Evolutionary conservation across 2,888 invertebrate genomes (phyloP).

Genomic region (Cabera pusaria): DNA sequence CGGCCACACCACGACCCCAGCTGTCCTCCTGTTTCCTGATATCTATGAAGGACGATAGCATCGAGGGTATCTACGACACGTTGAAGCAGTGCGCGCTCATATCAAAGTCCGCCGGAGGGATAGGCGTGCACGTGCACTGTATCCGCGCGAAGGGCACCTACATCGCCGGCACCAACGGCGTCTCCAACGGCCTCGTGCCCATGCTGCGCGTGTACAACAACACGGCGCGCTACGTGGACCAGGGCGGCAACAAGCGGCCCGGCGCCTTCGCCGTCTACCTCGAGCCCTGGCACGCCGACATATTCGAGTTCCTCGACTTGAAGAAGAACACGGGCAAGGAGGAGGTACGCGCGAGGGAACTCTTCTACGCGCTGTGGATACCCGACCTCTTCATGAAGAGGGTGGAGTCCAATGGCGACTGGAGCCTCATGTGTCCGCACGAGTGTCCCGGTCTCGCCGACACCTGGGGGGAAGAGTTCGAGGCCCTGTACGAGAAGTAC

Average conservation of each 20-base stretch:
- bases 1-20: conserved; percentile 95
- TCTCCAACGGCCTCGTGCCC: conserved; percentile 97
- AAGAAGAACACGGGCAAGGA: conserved; percentile 98
- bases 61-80: conserved; percentile 97
- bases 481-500: conserved; percentile 92
- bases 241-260: conserved; percentile 98
- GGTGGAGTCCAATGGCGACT: conserved; percentile 91
- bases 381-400: conserved; percentile 99
- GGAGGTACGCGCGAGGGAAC: conserved; percentile 95
- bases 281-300: conserved; percentile 99
- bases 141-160: conserved; percentile 96
- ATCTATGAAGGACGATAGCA: conserved; percentile 97
- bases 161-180: conserved; percentile 97
- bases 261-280: conserved; percentile 99
- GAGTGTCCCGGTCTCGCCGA: conserved; percentile 95
- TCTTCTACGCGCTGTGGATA: conserved; percentile 99
- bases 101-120: conserved; percentile 98
- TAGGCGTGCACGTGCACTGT: conserved; percentile 97
- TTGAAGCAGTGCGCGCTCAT: conserved; percentile 96
- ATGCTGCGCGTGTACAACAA: conserved; percentile 98
- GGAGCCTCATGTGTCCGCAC: conserved; percentile 99
- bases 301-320: conserved; percentile 97
- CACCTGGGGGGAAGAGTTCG: conserved; percentile 98
- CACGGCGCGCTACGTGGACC: conserved; percentile 98
- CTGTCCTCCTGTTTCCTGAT: conserved; percentile 97